Percentiles rank a stretch among this genome's conserved stretches.
These are phyloP conservation scores for Salvator merianae DNA, from an alignment of 2,113 vertebrate species.

Conservation along the genomic window DNA sequence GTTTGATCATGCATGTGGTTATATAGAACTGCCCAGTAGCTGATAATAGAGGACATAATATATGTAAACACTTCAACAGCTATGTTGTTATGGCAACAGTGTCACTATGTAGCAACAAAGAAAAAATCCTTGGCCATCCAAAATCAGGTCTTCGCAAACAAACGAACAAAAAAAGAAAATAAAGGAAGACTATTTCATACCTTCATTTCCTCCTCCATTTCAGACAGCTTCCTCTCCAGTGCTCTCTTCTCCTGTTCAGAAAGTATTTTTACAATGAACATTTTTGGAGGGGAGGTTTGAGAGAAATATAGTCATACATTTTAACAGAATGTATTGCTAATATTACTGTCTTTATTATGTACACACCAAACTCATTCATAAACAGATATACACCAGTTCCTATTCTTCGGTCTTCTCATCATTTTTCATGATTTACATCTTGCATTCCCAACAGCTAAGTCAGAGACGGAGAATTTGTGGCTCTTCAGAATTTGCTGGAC, in stretches of 20 bases:
- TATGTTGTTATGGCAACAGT: not conserved
- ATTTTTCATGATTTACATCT: not conserved
- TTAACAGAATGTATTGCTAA: not conserved
- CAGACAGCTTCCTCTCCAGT: conserved; percentile 92
- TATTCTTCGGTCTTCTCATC: not conserved
- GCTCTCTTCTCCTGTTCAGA: conserved; percentile 87
- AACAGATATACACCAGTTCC: not conserved
- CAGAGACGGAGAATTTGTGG: not conserved
- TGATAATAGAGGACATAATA: not conserved
- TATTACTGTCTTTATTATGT: not conserved
- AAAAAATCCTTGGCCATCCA: not conserved
- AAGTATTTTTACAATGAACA: conserved; percentile 42
- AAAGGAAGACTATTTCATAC: conserved; percentile 69
- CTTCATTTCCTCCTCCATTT: conserved; percentile 98
- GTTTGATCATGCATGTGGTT: not conserved
- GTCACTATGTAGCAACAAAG: not conserved
- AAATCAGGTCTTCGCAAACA: not conserved
- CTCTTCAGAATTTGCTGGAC: not conserved
- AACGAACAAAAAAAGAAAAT: not conserved
- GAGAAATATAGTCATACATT: not conserved
- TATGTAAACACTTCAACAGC: not conserved
- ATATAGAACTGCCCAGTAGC: not conserved
- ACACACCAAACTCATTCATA: not conserved
- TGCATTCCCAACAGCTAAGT: not conserved
- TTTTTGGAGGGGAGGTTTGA: not conserved